A percentile compares a stretch with the other conserved stretches of the same genome.
phyloP scores from a whole-genome alignment of 64 coral and sea anemone species.

The Catalaphyllia jardinei region DNA sequence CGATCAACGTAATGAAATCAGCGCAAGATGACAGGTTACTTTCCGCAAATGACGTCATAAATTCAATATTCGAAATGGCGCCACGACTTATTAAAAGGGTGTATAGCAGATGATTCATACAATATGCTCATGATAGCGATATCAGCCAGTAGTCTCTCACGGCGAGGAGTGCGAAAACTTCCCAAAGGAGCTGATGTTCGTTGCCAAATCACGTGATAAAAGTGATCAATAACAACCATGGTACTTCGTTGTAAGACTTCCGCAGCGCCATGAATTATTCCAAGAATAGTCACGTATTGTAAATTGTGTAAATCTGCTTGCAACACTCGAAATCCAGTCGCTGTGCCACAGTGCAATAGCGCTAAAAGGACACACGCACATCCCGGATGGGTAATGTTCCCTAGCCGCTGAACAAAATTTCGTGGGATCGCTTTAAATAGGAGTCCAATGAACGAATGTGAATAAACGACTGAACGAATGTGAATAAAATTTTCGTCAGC shows the following conservation, averaged over 20 bases:
- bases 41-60: no score
- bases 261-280: neutral
- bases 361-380: neutral
- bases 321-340: neutral
- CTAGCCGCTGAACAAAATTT: neutral
- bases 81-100: no score
- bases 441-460: neutral
- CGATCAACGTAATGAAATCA: no score
- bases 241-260: neutral
- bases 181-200: slow-evolving; percentile 1
- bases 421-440: neutral
- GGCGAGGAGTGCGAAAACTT: slow-evolving; percentile 8
- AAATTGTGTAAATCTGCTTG: neutral
- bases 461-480: no score
- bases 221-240: neutral
- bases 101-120: neutral
- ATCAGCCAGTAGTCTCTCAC: no score
- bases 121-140: neutral
- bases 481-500: no score
- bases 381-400: neutral
- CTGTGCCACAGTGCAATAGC: neutral
- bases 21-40: no score
- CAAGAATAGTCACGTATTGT: neutral
- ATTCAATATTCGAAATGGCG: no score
- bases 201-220: neutral